These are phyloP conservation scores for Panulirus ornatus DNA, from an alignment of 1,140 invertebrate genomes.

Conservation along the genomic window DNA sequence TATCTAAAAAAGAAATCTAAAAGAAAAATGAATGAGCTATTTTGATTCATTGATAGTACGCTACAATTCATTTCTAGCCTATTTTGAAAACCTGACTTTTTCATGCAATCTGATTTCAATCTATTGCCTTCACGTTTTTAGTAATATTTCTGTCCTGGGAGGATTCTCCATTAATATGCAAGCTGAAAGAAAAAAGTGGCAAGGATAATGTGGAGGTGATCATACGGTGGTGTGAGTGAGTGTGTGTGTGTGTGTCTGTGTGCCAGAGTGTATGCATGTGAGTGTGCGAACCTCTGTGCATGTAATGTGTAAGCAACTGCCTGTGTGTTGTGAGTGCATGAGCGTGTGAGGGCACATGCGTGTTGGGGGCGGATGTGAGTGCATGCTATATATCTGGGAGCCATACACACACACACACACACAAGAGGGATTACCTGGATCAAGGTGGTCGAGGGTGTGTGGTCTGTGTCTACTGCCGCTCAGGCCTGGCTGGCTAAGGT, in stretches of 20 bases:
- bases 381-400: neutral
- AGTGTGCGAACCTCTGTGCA: neutral
- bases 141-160: no score
- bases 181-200: no score
- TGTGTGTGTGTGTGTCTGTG: neutral
- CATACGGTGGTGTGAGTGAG: neutral
- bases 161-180: no score
- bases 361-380: neutral
- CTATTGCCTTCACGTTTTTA: no score
- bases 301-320: no score
- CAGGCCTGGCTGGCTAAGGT: constrained; percentile 48
- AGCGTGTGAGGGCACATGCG: neutral
- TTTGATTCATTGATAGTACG: no score
- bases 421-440: constrained; percentile 48
- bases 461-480: constrained; percentile 33
- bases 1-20: no score
- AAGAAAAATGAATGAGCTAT: no score
- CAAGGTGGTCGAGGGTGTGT: constrained; percentile 57
- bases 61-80: no score
- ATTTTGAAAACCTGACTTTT: no score
- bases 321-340: neutral
- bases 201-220: neutral
- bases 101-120: no score
- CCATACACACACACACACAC: no score
- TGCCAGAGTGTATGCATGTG: neutral